Conservation (phyloP, 2,888 invertebrate genomes). For the Labia minor region DNA sequence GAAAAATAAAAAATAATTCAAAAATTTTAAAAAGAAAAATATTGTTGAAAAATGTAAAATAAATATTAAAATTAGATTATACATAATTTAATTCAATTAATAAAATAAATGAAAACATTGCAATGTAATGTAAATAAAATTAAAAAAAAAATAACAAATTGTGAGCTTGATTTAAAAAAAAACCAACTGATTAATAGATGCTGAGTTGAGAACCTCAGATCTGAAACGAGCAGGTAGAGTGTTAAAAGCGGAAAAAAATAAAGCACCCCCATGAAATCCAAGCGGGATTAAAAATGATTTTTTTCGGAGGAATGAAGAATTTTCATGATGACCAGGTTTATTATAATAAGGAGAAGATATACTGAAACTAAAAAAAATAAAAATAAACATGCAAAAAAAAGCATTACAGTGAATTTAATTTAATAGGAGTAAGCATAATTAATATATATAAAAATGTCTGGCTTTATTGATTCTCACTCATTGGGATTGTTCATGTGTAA, state of each 20-base stretch:
- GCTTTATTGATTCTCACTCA: constrained; percentile 17
- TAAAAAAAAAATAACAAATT: too few species aligned
- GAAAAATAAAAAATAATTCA: constrained; percentile 24
- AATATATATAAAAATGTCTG: constrained; percentile 22
- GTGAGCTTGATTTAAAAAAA: too few species aligned
- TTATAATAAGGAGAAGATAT: constrained; percentile 1
- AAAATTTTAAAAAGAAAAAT: too few species aligned
- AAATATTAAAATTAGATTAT: too few species aligned
- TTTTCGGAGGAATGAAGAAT: too few species aligned
- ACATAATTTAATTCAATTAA: too few species aligned
- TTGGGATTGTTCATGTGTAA: constrained; percentile 34
- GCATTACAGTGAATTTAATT: constrained; percentile 15
- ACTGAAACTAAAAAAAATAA: constrained; percentile 17
- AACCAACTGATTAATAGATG: not conserved
- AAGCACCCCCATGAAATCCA: constrained; percentile 31
- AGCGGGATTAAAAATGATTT: constrained; percentile 17
- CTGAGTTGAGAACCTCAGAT: not conserved
- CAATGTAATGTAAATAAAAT: too few species aligned
- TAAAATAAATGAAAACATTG: too few species aligned
- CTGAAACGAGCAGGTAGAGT: constrained; percentile 15
- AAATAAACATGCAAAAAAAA: constrained; percentile 21
- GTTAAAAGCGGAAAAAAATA: constrained; percentile 29
- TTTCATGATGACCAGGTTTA: too few species aligned
- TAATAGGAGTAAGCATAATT: constrained; percentile 15
- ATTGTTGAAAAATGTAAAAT: too few species aligned